A percentile compares a stretch with the other conserved stretches of the same genome.
Conservation (phyloP, 2,113 vertebrate genomes). For the Calonectris borealis region DNA sequence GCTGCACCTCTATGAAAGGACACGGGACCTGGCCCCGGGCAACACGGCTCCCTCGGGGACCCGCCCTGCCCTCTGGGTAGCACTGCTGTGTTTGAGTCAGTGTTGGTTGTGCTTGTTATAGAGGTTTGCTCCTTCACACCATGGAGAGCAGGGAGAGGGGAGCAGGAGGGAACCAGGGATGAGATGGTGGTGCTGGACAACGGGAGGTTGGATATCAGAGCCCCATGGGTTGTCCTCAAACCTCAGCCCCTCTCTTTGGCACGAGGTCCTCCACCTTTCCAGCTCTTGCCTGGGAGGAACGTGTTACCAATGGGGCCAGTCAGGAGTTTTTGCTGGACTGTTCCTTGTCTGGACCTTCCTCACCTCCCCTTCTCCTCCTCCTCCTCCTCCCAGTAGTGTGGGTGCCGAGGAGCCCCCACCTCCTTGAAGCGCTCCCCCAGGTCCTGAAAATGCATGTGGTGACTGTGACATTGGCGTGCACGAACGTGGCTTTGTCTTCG, state of each 20-base stretch:
- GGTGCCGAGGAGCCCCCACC: not conserved
- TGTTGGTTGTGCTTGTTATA: constrained; percentile 73
- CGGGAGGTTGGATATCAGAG: not conserved
- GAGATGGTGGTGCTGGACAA: not conserved
- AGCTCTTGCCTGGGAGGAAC: not conserved
- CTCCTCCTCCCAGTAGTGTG: not conserved
- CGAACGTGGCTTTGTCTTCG: constrained; percentile 23
- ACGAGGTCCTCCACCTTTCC: not conserved
- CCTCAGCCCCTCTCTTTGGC: not conserved
- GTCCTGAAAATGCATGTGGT: not conserved
- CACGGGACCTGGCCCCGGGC: constrained; percentile 64
- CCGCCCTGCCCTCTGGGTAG: constrained; percentile 4
- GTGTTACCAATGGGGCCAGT: not conserved
- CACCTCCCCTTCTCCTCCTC: not conserved
- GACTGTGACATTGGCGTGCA: constrained; percentile 30
- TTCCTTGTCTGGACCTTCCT: not conserved
- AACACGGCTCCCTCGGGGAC: not conserved
- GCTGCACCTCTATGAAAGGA: constrained; percentile 88
- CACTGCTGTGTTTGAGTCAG: constrained; percentile 69
- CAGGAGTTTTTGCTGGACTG: not conserved
- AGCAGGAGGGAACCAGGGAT: not conserved
- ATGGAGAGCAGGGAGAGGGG: not conserved
- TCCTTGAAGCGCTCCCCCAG: not conserved
- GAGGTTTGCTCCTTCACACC: constrained; percentile 5
- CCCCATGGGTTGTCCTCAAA: not conserved